Conservation (phyloP, 2,888 invertebrate genomes). For the Calameuta filiformis region DNA sequence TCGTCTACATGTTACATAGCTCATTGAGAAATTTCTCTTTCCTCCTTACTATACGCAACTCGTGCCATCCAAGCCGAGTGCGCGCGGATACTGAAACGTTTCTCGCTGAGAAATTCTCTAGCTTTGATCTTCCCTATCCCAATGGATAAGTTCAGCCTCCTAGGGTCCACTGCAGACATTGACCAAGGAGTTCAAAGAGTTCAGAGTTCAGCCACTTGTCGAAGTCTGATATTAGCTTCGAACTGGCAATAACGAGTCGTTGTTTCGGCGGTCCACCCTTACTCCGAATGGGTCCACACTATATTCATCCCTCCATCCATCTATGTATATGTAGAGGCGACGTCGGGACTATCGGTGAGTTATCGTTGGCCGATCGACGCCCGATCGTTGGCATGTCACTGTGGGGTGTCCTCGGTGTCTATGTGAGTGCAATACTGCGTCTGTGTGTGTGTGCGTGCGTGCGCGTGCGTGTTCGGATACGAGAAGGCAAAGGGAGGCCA, state of each 20-base stretch:
- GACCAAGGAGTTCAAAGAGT: not conserved
- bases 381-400: not conserved
- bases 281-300: not conserved
- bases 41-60: not conserved
- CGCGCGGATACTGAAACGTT: not conserved
- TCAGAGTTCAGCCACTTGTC: not conserved
- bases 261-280: not conserved
- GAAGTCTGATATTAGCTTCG: not conserved
- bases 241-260: not conserved
- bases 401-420: not conserved
- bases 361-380: not conserved
- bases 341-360: not conserved
- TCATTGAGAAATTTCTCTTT: not conserved
- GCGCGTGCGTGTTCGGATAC: not conserved
- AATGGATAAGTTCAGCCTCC: not conserved
- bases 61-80: not conserved
- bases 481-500: slow-evolving; percentile 2
- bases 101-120: not conserved
- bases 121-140: not conserved
- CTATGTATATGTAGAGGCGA: not conserved
- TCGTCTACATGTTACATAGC: not conserved
- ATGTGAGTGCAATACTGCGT: not conserved
- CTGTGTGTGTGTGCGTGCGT: not conserved
- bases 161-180: not conserved
- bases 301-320: not conserved